A percentile compares a stretch with the other conserved stretches of the same genome.
phyloP scores from a whole-genome alignment of 2,113 vertebrate species.

The Microcebus griseorufus region DNA sequence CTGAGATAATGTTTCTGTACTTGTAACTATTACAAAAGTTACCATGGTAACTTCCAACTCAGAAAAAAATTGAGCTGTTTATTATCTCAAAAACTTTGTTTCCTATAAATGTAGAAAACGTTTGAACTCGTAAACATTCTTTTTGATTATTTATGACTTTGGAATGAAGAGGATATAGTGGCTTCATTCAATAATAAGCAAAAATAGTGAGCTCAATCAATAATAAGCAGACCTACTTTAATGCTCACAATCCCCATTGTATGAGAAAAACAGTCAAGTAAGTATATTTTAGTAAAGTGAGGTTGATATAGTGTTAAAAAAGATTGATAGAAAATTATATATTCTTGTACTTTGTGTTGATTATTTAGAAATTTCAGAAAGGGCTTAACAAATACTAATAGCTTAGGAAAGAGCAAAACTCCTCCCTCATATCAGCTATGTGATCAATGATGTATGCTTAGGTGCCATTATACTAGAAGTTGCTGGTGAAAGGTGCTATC shows the following conservation, averaged over 20 bases:
- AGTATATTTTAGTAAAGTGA: background rate
- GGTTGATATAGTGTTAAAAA: background rate
- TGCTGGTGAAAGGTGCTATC: background rate
- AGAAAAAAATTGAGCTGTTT: background rate
- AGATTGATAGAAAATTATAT: background rate
- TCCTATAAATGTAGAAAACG: background rate
- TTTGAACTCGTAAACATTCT: background rate
- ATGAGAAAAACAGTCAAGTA: background rate
- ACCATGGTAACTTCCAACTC: background rate
- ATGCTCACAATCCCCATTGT: background rate
- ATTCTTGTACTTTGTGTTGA: background rate
- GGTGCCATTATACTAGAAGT: background rate
- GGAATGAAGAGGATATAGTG: background rate
- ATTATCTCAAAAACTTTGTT: background rate
- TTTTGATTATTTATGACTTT: slow-evolving; percentile 2
- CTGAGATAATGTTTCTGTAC: background rate
- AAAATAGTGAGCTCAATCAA: background rate
- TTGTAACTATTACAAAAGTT: slow-evolving; percentile 14
- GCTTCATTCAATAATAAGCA: background rate
- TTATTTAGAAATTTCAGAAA: background rate
- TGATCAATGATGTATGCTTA: background rate
- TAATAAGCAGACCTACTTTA: background rate
- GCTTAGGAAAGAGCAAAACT: background rate
- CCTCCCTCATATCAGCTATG: background rate
- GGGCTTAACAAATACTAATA: background rate